Conservation (phyloP, 2,888 invertebrate species). For the Drosophila mercatorum region DNA sequence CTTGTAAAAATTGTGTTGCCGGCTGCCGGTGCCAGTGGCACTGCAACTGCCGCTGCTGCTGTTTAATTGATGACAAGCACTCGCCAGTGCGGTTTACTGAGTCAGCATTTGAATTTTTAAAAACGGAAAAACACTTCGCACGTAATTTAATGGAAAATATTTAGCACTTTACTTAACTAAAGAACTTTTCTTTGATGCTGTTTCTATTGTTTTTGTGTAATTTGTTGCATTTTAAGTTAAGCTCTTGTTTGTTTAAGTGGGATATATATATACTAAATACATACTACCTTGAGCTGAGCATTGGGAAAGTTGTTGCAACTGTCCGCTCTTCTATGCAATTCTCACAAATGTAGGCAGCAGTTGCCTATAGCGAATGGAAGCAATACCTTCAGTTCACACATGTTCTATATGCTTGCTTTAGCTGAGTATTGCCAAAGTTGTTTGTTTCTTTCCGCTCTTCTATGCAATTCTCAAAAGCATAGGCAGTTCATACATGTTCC, state of each 20-base stretch:
- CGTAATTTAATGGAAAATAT: constrained; percentile 13
- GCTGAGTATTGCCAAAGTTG: too few relatives aligned
- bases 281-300: too few relatives aligned
- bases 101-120: constrained; percentile 6
- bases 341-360: neutral
- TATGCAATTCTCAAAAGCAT: neutral
- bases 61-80: constrained; percentile 50
- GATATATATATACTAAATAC: too few relatives aligned
- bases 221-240: neutral
- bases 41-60: constrained; percentile 23
- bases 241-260: neutral
- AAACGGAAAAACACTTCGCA: constrained; percentile 7
- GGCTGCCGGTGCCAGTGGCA: constrained; percentile 11
- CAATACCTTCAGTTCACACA: too few relatives aligned
- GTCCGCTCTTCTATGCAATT: neutral
- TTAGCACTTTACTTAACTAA: constrained; percentile 3
- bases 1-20: constrained; percentile 42
- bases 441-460: neutral
- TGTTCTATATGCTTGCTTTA: too few relatives aligned
- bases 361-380: too few relatives aligned
- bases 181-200: too few relatives aligned
- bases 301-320: neutral
- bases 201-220: neutral
- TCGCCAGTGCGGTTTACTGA: constrained; percentile 25
- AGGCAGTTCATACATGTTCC: too few relatives aligned